These are phyloP conservation scores for Sapajus apella DNA, from an alignment of 2,113 vertebrate genomes.

Conservation along the genomic window DNA sequence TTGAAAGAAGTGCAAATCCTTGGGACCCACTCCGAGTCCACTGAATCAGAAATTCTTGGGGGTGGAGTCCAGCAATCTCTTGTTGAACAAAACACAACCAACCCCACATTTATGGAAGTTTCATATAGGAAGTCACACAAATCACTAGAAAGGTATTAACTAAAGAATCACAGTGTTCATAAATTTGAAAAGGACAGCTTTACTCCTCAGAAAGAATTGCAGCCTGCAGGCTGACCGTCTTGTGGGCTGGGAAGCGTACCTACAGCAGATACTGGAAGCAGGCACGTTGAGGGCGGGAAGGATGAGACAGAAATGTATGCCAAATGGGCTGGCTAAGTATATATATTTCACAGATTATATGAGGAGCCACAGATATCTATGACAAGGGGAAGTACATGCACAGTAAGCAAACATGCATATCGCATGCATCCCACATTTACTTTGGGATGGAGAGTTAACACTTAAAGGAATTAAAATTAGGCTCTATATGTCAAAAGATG, in stretches of 20 bases:
- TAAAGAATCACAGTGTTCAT: neutral
- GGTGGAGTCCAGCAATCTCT: neutral
- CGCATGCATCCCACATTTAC: neutral
- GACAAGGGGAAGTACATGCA: neutral
- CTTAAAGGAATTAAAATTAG: neutral
- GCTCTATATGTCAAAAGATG: neutral
- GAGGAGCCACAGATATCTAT: neutral
- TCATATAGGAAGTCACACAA: neutral
- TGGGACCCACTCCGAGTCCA: neutral
- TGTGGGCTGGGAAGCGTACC: neutral
- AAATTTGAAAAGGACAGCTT: neutral
- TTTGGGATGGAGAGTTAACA: neutral
- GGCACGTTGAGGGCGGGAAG: neutral
- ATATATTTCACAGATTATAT: neutral
- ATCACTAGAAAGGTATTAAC: neutral
- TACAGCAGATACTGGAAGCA: neutral
- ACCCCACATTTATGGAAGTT: neutral
- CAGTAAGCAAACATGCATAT: neutral
- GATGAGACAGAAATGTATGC: neutral
- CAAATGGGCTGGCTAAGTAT: neutral
- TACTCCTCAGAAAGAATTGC: neutral
- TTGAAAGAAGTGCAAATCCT: neutral
- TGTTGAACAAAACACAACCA: slow-evolving; percentile 25
- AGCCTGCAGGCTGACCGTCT: neutral
- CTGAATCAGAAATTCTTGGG: slow-evolving; percentile 7